These are phyloP conservation scores for Argynnis bischoffii DNA, from an alignment of 2,888 invertebrate species.

Conservation along the genomic window DNA sequence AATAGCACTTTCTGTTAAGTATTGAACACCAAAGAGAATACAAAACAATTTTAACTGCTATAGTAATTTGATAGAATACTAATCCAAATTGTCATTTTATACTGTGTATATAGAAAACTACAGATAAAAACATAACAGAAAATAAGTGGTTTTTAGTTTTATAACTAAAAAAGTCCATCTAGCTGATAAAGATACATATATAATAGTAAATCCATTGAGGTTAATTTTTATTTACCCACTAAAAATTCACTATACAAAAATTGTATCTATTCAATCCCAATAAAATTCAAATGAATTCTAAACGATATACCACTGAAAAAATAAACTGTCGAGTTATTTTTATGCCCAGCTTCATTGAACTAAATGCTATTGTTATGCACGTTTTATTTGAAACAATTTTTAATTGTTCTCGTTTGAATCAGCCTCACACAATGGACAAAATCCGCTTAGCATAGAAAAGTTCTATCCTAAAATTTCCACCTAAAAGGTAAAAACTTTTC, in stretches of 20 bases:
- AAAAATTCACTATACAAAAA: slow-evolving; percentile 2
- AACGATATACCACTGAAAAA: slow-evolving; percentile 11
- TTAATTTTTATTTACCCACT: background rate
- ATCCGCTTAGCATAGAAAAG: slow-evolving; percentile 34
- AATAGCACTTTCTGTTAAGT: too few species aligned
- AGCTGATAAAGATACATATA: too few species aligned
- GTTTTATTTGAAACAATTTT: slow-evolving; percentile 30
- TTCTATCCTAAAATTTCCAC: slow-evolving; percentile 26
- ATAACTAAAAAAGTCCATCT: too few species aligned
- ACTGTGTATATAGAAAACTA: too few species aligned
- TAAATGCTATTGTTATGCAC: slow-evolving; percentile 27
- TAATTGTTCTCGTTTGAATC: slow-evolving; percentile 28
- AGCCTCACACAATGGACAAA: slow-evolving; percentile 26
- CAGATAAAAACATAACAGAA: too few species aligned
- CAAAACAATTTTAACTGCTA: too few species aligned
- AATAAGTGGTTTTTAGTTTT: too few species aligned
- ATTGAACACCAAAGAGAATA: too few species aligned
- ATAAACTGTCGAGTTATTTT: slow-evolving; percentile 2
- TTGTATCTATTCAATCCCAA: background rate
- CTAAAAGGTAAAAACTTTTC: slow-evolving; percentile 27
- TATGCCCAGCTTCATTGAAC: slow-evolving; percentile 10
- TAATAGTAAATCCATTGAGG: too few species aligned
- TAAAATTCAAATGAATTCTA: slow-evolving; percentile 9
- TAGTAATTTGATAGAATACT: too few species aligned
- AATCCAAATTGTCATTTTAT: too few species aligned